Evolutionary conservation across 2,888 invertebrate genomes (phyloP), one percentile per base, ranked within the genome.

Genomic region (Bombylius discolor): DNA sequence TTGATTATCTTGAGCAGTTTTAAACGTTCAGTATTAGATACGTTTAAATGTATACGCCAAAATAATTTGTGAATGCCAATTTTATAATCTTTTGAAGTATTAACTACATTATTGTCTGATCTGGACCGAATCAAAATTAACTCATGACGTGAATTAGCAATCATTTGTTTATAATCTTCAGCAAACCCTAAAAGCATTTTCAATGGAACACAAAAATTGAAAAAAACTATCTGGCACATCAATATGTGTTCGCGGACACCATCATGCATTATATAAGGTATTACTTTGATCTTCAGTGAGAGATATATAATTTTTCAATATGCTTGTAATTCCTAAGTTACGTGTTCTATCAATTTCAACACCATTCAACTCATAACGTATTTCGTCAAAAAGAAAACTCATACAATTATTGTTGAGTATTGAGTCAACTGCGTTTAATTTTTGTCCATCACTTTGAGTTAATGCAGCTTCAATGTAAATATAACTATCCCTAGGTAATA

Each of bases 71-170:
- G 52, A 42, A 62, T 56, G 14, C 52, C 54, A 12, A 56, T 50
- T 50, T 52, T 53, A 32, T 55, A 55, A 42, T 48, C 44, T 33
- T 48, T 52, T 8, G 14, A 8, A 45, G 57, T 42, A 33, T 49
- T 50, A 32, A 56, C 42, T 23, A 51, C 46, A 53, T 58, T 52
- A 13, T 51, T 33, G 53, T 60, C 56, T 4, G 47, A 52, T 56
- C 57, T 58, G 23, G 57, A 52, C 44, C 56, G 53, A 49, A 61
- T 33, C 44, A 62, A 51, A 45, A 62, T 62, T 12, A 62, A 51
- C 49, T 73, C 71, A 65, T 72, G 70, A 63, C 68, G 48, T 53
- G 64, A 64, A 60, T 71, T 72, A 4, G 70, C 56, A 42, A 70
- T 61, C 53, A 70, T 66, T 62, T 66, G 68, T 14, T 64, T 64